Base-by-base conservation (phyloP, 2,797 vertebrate genomes). In the Oreochromis grahami region DNA sequence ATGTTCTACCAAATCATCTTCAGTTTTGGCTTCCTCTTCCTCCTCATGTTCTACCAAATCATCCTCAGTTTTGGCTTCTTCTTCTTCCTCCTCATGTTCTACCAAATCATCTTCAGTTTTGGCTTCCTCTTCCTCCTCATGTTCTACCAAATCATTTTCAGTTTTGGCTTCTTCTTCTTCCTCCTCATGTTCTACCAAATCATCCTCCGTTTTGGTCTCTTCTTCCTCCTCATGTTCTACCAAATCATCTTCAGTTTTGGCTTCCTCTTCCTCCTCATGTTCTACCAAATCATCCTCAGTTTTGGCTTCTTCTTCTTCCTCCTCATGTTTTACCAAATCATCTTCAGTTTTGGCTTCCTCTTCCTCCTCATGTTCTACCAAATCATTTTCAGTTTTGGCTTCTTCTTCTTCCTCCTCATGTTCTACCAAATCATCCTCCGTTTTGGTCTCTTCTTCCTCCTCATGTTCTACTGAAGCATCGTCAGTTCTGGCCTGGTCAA, bases 1-100 rank as follows among this genome's bases (percentile, higher is more conserved):
- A 8, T 51, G 4, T 0, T 11, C 3, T n/a, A 0, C 2, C 0
- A 41, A n/a, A 19, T 10, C 0, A 1, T 52, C 77, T 1, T 1
- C 29, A 19, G 32, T 12, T 63, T 12, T 34, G 7, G 7, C 2
- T 0, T 45, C 6, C 0, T 53, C 52, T 4, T 12, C n/a, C 43
- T 51, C 14, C 6, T 45, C 8, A 8, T 51, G 8, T 0, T 51
- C 3, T n/a, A 0, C 7, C 1, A 41, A n/a, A 21, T 17, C 0
- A 1, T 68, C 79, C 0, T 7, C 36, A 21, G 15, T 12, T 63
- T 14, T 29, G 5, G 2, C 24, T 24, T 24, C 2, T 2, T 45
- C 43, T 0, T 43, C 43, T 3, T 45, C 43, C 1, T 45, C 19
- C 43, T 45, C 48, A 8, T 48, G 3, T 0, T 48, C 1, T 50